Evolutionary conservation across 2,797 vertebrate genomes (phyloP).

Genomic region (Huso huso): DNA sequence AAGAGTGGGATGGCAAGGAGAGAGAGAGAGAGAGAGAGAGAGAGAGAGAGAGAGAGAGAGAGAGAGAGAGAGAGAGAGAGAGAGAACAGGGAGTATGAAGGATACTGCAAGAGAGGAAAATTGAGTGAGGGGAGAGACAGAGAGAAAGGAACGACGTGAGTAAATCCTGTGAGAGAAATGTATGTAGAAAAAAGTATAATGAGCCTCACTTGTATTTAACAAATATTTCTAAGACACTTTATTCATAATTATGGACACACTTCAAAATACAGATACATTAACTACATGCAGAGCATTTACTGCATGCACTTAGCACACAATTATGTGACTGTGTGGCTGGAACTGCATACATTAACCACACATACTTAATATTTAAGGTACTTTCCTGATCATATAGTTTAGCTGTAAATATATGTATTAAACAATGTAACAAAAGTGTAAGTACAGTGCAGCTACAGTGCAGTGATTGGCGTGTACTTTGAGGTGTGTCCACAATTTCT

Average conservation of each 20-base stretch:
- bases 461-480: neutral
- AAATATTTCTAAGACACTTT: too few species aligned
- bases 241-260: constrained; percentile 2
- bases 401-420: too few species aligned
- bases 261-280: neutral
- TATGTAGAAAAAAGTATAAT: neutral
- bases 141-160: neutral
- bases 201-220: too few species aligned
- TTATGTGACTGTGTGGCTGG: too few species aligned
- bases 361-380: too few species aligned
- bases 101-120: neutral
- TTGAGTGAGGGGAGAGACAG: neutral
- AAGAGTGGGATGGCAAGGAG: neutral
- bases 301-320: too few species aligned
- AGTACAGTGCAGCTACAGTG: too few species aligned
- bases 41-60: constrained; percentile 12
- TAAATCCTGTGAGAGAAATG: constrained; percentile 6
- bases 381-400: too few species aligned
- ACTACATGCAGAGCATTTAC: neutral
- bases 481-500: neutral
- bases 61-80: constrained; percentile 8
- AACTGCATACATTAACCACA: too few species aligned
- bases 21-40: constrained; percentile 3
- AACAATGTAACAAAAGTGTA: too few species aligned
- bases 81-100: neutral